Conservation (phyloP, 2,888 invertebrate genomes). For the Timema podura region DNA sequence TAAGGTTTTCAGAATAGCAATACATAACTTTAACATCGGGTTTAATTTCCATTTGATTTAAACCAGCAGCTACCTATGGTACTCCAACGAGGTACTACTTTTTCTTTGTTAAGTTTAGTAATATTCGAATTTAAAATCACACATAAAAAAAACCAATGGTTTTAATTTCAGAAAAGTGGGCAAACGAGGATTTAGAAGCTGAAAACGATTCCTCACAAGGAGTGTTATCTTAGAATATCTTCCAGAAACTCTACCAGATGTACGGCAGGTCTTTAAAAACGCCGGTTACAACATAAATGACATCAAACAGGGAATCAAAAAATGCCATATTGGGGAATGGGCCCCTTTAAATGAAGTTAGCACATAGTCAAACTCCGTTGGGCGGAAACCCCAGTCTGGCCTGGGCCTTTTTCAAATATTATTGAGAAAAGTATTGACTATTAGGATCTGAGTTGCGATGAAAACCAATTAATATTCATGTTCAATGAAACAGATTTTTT, state of each 20-base stretch:
- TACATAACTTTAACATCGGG: too few species aligned
- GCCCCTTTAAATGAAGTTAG: background rate
- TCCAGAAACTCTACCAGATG: slow-evolving; percentile 78
- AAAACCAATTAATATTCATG: background rate
- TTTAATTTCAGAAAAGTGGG: too few species aligned
- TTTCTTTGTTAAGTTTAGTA: too few species aligned
- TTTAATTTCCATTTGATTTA: too few species aligned
- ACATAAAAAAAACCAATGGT: too few species aligned
- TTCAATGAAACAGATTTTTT: background rate
- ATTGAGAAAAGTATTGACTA: too few species aligned
- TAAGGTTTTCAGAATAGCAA: too few species aligned
- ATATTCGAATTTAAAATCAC: too few species aligned
- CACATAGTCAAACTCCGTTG: background rate
- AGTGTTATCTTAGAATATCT: slow-evolving; percentile 79
- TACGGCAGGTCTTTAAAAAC: slow-evolving; percentile 71
- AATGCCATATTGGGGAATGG: background rate
- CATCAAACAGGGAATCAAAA: slow-evolving; percentile 54
- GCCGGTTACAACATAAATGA: slow-evolving; percentile 65
- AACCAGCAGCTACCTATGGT: too few species aligned
- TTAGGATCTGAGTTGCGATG: too few species aligned
- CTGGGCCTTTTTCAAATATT: slow-evolving; percentile 37
- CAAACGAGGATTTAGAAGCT: slow-evolving; percentile 44
- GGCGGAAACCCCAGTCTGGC: background rate
- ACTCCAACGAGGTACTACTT: too few species aligned
- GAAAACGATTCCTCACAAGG: slow-evolving; percentile 78